phyloP scores from a whole-genome alignment of 2,797 vertebrate genomes.

The Eidolon dupreanum region DNA sequence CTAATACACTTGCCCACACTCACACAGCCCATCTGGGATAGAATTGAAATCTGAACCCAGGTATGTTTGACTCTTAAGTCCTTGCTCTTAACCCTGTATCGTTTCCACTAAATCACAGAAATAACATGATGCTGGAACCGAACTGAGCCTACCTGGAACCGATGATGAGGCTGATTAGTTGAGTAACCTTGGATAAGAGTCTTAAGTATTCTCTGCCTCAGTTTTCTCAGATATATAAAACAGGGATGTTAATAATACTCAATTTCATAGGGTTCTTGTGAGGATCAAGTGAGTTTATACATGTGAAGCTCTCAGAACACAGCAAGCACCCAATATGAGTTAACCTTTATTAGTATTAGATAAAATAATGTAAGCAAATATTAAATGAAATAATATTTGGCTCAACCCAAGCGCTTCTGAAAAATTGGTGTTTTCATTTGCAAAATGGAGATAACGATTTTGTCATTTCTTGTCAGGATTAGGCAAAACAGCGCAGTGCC shows the following conservation, averaged over 20 bases:
- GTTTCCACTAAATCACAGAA: accelerated
- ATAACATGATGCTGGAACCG: neutral
- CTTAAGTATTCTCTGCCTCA: neutral
- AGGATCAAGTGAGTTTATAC: neutral
- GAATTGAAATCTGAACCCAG: neutral
- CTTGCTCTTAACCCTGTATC: neutral
- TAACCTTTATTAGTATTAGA: neutral
- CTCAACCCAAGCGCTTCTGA: neutral
- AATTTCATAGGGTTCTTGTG: neutral
- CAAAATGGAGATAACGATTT: neutral
- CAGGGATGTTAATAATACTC: neutral
- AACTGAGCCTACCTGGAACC: neutral
- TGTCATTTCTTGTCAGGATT: neutral
- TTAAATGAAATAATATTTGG: neutral
- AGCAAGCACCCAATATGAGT: neutral
- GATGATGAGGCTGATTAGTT: neutral
- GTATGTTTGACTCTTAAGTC: neutral
- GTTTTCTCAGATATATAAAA: neutral
- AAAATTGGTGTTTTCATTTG: neutral
- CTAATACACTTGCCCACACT: neutral
- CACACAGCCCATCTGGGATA: neutral
- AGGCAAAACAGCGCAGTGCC: neutral
- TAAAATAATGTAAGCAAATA: neutral
- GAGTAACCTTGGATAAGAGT: neutral
- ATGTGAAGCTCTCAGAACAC: neutral